phyloP scores from a whole-genome alignment of 37 sponge, comb jelly and placozoan genomes.

The Cliona cf. orientalis region DNA sequence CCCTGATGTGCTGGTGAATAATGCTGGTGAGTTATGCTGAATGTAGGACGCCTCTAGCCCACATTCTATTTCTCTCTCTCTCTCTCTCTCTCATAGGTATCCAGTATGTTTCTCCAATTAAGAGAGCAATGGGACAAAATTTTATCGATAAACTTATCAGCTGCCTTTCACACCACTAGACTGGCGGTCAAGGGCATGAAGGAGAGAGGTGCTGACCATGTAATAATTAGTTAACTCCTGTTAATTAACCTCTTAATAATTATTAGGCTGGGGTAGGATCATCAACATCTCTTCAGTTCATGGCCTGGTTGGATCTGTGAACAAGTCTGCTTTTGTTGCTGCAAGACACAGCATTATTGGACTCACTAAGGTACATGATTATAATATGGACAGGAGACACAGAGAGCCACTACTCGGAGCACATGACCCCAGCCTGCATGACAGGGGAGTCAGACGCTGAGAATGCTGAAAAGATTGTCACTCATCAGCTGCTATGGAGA shows the following conservation, averaged over 20 bases:
- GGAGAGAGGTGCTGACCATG: constrained; percentile 83
- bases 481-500: constrained; percentile 81
- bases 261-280: constrained; percentile 75
- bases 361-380: constrained; percentile 60
- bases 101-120: constrained; percentile 75
- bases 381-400: too few species aligned
- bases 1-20: constrained; percentile 79
- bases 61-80: neutral
- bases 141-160: constrained; percentile 73
- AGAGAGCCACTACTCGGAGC: constrained; percentile 69
- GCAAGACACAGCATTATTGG: constrained; percentile 69
- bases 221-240: neutral
- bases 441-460: constrained; percentile 81
- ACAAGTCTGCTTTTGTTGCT: constrained; percentile 71
- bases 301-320: constrained; percentile 68
- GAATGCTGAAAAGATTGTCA: constrained; percentile 80
- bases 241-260: neutral
- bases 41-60: too few species aligned
- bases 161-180: constrained; percentile 74
- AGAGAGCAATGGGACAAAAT: constrained; percentile 75
- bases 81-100: constrained; percentile 19
- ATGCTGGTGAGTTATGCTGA: too few species aligned
- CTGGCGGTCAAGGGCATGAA: constrained; percentile 66
- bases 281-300: constrained; percentile 76
- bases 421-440: constrained; percentile 76